Percentiles rank a stretch among this genome's conserved stretches.
phyloP scores from a whole-genome alignment of 2,113 vertebrate genomes.

The Pipa parva region DNA sequence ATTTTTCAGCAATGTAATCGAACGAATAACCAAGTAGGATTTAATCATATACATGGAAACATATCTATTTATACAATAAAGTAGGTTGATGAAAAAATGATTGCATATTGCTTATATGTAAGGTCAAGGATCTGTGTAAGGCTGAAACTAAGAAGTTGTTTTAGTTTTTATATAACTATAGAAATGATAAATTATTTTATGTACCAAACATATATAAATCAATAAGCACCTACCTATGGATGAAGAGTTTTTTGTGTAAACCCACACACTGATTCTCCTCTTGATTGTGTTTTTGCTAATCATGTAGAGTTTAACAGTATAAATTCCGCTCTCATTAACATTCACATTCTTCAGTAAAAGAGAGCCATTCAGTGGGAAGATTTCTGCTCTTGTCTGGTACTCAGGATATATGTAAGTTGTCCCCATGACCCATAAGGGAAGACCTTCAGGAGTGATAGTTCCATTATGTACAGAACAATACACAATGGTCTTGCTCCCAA shows the following conservation, averaged over 20 bases:
- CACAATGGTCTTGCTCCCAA: neutral
- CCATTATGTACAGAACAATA: neutral
- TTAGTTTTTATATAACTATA: no score
- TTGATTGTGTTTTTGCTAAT: neutral
- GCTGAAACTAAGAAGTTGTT: no score
- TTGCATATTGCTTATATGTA: no score
- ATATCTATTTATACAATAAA: no score
- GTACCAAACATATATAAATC: no score
- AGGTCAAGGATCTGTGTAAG: no score
- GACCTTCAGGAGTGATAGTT: neutral
- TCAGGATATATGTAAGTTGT: neutral
- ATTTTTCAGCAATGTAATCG: no score
- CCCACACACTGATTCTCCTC: neutral
- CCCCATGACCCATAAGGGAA: neutral
- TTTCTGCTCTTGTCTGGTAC: neutral
- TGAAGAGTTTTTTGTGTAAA: neutral
- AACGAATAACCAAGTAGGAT: no score
- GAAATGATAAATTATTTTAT: no score
- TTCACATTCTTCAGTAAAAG: neutral
- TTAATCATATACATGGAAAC: no score
- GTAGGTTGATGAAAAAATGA: no score
- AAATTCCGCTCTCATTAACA: neutral
- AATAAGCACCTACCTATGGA: neutral
- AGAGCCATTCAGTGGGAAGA: slow-evolving; percentile 1
- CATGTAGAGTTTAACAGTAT: neutral